phyloP scores from a whole-genome alignment of 30 jellyfish, hydroid and myxozoan species.

The Sanderia malayensis region DNA sequence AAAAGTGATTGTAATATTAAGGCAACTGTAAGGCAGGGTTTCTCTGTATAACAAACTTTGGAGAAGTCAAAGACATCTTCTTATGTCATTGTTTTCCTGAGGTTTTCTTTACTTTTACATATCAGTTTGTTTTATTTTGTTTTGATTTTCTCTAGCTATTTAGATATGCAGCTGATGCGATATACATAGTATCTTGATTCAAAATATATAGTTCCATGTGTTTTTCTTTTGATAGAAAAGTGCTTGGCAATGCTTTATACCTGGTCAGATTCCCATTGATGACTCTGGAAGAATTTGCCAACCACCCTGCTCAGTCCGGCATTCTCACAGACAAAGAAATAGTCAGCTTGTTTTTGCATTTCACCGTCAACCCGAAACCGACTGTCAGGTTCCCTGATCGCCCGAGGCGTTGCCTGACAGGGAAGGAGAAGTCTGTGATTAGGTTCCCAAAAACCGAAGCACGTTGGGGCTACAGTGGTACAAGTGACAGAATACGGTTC shows the following conservation, averaged over 20 bases:
- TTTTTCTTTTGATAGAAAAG: conserved; percentile 47
- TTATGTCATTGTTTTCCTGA: no score
- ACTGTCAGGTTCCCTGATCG: conserved; percentile 97
- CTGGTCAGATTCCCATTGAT: conserved; percentile 93
- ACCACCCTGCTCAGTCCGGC: conserved; percentile 97
- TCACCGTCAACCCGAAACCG: conserved; percentile 97
- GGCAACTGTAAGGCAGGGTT: no score
- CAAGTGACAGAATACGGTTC: conserved; percentile 94
- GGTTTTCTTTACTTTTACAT: no score
- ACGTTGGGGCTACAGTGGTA: conserved; percentile 99
- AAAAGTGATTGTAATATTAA: no score
- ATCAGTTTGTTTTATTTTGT: no score
- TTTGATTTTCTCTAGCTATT: no score
- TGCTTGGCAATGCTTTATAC: conserved; percentile 79
- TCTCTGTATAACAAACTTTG: no score
- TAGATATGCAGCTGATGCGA: no score
- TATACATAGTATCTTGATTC: no score
- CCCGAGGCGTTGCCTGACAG: conserved; percentile 96
- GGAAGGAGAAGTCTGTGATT: conserved; percentile 92
- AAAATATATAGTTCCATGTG: no score
- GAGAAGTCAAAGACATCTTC: no score
- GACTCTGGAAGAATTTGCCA: conserved; percentile 98
- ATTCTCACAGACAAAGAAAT: conserved; percentile 88
- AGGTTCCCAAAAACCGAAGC: conserved; percentile 95
- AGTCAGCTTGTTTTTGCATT: conserved; percentile 85